A percentile compares a stretch with the other conserved stretches of the same genome.
phyloP scores from a whole-genome alignment of 2,888 invertebrate species.

The Calephelis perditalis region DNA sequence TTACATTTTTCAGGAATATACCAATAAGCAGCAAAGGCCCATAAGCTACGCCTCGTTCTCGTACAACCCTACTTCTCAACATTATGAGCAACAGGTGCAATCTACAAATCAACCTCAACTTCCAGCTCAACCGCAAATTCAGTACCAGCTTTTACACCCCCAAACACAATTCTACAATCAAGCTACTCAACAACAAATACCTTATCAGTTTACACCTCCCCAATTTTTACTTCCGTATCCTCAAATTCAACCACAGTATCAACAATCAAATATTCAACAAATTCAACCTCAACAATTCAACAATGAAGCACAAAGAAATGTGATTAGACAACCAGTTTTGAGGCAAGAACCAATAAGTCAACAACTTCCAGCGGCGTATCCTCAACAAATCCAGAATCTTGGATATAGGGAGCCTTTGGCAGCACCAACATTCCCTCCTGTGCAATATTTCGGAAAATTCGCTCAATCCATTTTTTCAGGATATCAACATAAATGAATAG shows the following conservation, averaged over 20 bases:
- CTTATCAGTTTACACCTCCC: constrained; percentile 20
- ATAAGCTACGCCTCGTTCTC: constrained; percentile 58
- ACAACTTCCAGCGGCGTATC: constrained; percentile 19
- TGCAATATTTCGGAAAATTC: constrained; percentile 59
- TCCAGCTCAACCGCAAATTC: constrained; percentile 30
- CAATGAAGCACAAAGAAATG: constrained; percentile 16
- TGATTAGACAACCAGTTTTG: constrained; percentile 16
- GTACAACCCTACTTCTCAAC: constrained; percentile 35
- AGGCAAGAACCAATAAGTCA: constrained; percentile 20
- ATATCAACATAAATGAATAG: constrained; percentile 20
- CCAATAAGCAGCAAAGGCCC: constrained; percentile 46
- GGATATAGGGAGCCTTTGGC: constrained; percentile 31
- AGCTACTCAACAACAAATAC: constrained; percentile 10
- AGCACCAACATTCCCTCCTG: constrained; percentile 45
- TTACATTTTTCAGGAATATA: constrained; percentile 42
- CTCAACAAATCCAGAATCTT: constrained; percentile 26
- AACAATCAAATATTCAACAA: constrained; percentile 26
- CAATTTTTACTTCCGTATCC: constrained; percentile 17
- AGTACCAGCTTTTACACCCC: constrained; percentile 31
- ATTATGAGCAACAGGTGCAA: constrained; percentile 27
- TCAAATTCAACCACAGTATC: constrained; percentile 27
- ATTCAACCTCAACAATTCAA: constrained; percentile 24
- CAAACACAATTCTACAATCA: constrained; percentile 15
- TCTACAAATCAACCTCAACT: constrained; percentile 23
- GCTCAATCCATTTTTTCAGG: constrained; percentile 48